Evolutionary conservation across 2,888 invertebrate species (phyloP), one percentile per base, ranked within the genome.

Genomic region (Amiota communis): DNA sequence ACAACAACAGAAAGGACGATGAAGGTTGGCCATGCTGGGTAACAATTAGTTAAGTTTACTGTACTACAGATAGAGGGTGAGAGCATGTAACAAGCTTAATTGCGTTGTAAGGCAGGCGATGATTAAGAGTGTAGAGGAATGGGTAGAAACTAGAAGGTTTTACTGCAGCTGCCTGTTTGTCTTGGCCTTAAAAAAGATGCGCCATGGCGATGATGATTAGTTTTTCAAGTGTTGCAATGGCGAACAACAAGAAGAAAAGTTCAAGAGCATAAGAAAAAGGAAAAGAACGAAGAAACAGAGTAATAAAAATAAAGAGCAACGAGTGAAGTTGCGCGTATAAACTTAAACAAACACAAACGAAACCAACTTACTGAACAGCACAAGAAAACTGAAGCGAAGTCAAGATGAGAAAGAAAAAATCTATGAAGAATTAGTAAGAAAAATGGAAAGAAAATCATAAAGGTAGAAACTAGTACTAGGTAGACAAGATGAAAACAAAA

Each of bases 211-310:
- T 83, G 83, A 83, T 83, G 83, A 83, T 83, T 83, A 83, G 84
- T 83, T 83, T 83, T 83, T 84, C 77, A 79, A 83, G 83, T 79
- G 84, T 79, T 82, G 78, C 80, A 76, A 81, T 83, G 75, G 79
- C 79, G 74, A 79, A 77, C 61, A 17, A 23, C 8, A 36, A 36
- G 36, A 36, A 36, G 36, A 36, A 36, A 36, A 36, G 6, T 36
- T 36, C 59, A 12, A 17, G 20, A 20, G 59, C 17, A 15, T 13
- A 51, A 51, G 69, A 51, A 69, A 36, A 10, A 48, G n/a, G 23
- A 59, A 48, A 36, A 6, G 6, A 36, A 67, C 6, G 17, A 72
- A 68, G 13, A 64, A 48, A 70, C 49, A 73, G 63, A 71, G 69
- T 71, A 72, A 49, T 72, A 67, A 73, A 36, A 36, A 36, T 68